phyloP scores from a whole-genome alignment of 2,113 vertebrate genomes.

The Epinephelus moara region DNA sequence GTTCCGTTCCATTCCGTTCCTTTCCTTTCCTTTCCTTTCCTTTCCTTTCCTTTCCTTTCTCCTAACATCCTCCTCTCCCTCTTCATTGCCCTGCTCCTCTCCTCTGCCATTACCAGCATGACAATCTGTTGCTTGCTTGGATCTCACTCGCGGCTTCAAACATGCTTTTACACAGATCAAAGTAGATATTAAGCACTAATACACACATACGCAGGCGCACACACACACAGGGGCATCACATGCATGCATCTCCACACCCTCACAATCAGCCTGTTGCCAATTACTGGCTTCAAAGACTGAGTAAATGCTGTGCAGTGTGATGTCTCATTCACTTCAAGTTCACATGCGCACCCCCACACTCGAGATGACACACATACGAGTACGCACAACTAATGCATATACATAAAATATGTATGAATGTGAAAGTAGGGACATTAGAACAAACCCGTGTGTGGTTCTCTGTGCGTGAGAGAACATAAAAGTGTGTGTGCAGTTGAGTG shows the following conservation, averaged over 20 bases:
- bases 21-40: not conserved
- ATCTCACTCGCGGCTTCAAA: constrained; percentile 67
- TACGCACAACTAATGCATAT: not conserved
- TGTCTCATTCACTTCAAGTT: constrained; percentile 30
- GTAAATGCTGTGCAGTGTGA: constrained; percentile 50
- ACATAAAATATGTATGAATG: constrained; percentile 10
- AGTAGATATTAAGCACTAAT: constrained; percentile 60
- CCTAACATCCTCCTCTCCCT: not conserved
- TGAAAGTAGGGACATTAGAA: not conserved
- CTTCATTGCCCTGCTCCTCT: constrained; percentile 19
- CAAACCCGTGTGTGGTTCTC: not conserved
- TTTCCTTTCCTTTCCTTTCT: not conserved
- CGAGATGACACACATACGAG: not conserved
- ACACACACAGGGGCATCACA: constrained; percentile 12
- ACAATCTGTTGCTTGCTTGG: constrained; percentile 49
- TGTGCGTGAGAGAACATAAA: constrained; percentile 6
- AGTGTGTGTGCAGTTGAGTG: constrained; percentile 17
- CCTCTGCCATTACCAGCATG: constrained; percentile 21
- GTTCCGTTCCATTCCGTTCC: not conserved
- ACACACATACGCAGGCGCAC: constrained; percentile 14
- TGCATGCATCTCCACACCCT: constrained; percentile 17
- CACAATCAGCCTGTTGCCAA: constrained; percentile 52
- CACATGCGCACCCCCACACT: constrained; percentile 16
- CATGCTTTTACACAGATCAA: constrained; percentile 75
- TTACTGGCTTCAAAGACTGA: constrained; percentile 76